Evolutionary conservation across 2,113 vertebrate genomes (phyloP).

Genomic region (Aptenodytes forsteri): DNA sequence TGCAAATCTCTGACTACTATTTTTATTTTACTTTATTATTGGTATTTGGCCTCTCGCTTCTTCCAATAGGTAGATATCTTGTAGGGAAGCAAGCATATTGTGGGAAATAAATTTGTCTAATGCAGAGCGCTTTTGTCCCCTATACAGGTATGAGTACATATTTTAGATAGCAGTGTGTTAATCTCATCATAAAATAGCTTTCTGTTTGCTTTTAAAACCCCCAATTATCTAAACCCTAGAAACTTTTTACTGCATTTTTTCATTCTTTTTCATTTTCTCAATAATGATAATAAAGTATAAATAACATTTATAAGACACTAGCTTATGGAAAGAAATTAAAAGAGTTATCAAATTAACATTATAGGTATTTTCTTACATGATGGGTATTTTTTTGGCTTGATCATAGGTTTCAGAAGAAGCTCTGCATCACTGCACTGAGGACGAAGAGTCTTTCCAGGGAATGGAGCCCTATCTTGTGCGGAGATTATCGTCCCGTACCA

Average conservation of each 20-base stretch:
- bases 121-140: neutral
- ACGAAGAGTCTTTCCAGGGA: conserved; percentile 75
- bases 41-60: neutral
- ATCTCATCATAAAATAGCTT: neutral
- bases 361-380: neutral
- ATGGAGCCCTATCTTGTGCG: conserved; percentile 88
- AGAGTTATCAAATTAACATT: neutral
- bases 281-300: neutral
- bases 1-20: neutral
- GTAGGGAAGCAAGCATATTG: neutral
- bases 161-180: neutral
- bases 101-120: neutral
- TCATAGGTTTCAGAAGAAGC: conserved; percentile 85
- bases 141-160: neutral
- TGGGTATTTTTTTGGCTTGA: neutral
- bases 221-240: neutral
- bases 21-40: neutral
- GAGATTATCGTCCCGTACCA: conserved; percentile 85
- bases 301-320: neutral
- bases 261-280: neutral
- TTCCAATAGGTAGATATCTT: neutral
- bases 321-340: neutral
- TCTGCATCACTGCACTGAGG: conserved; percentile 76
- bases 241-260: neutral
- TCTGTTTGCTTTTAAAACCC: neutral